Conservation (phyloP, 2,113 vertebrate genomes). For the Mixornis gularis region DNA sequence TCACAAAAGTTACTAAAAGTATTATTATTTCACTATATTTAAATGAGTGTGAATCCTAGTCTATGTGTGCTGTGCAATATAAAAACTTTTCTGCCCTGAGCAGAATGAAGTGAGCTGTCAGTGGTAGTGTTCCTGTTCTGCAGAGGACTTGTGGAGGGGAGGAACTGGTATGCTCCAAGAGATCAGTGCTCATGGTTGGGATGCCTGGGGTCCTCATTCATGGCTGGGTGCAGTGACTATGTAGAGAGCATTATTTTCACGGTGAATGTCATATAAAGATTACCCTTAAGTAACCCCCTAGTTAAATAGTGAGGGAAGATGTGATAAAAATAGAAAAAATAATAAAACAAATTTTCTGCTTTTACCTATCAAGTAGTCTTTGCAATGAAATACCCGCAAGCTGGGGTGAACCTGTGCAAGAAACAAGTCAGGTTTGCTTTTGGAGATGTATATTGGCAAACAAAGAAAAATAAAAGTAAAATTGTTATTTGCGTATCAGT, state of each 20-base stretch:
- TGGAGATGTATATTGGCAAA: not conserved
- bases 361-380: not conserved
- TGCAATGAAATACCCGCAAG: not conserved
- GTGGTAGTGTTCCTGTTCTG: not conserved
- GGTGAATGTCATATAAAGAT: not conserved
- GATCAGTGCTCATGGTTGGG: not conserved
- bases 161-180: not conserved
- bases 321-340: not conserved
- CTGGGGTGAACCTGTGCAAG: not conserved
- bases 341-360: not conserved
- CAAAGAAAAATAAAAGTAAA: not conserved
- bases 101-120: not conserved
- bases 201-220: rapidly evolving
- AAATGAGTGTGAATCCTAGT: not conserved
- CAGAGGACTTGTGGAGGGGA: not conserved
- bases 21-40: not conserved
- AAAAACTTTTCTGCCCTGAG: not conserved
- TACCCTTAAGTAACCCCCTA: not conserved
- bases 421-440: not conserved
- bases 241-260: not conserved
- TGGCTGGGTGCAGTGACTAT: not conserved
- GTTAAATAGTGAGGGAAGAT: not conserved
- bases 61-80: not conserved
- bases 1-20: not conserved
- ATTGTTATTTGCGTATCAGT: not conserved